Conservation (phyloP, 2,888 invertebrate genomes). For the Syrphus vitripennis region DNA sequence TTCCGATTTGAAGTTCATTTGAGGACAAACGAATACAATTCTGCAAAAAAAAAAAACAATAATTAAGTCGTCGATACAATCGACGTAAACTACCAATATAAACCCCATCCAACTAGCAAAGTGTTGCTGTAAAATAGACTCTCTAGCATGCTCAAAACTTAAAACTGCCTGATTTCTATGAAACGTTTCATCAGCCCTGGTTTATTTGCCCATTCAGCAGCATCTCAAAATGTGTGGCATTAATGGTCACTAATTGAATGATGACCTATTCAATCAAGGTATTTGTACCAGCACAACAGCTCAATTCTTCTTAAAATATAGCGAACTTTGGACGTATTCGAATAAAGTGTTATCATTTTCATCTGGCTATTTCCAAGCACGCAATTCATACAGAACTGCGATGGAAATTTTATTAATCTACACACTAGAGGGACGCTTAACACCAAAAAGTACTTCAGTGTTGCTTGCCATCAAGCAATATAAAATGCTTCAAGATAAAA, state of each 20-base stretch:
- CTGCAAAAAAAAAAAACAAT: too few relatives aligned
- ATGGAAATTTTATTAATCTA: background rate
- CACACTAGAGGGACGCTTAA: background rate
- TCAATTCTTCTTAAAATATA: constrained; percentile 9
- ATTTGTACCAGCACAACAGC: constrained; percentile 50
- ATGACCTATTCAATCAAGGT: constrained; percentile 64
- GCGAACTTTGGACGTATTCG: constrained; percentile 25
- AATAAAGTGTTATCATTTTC: background rate
- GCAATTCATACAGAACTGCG: too few relatives aligned
- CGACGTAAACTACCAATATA: too few relatives aligned
- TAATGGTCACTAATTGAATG: constrained; percentile 61
- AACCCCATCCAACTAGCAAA: too few relatives aligned
- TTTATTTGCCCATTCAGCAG: constrained; percentile 12
- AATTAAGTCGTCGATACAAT: too few relatives aligned
- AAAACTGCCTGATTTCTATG: background rate
- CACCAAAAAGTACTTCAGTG: background rate
- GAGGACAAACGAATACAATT: too few relatives aligned
- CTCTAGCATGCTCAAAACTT: too few relatives aligned
- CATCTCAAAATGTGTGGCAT: constrained; percentile 35
- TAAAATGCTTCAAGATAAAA: background rate
- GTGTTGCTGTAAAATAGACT: too few relatives aligned
- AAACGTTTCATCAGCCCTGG: background rate
- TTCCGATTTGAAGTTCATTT: too few relatives aligned
- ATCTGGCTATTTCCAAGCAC: background rate
- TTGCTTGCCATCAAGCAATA: background rate